Evolutionary conservation across 2,113 vertebrate species (phyloP), one percentile per base, ranked within the genome.

Genomic region (Opisthocomus hoazin): DNA sequence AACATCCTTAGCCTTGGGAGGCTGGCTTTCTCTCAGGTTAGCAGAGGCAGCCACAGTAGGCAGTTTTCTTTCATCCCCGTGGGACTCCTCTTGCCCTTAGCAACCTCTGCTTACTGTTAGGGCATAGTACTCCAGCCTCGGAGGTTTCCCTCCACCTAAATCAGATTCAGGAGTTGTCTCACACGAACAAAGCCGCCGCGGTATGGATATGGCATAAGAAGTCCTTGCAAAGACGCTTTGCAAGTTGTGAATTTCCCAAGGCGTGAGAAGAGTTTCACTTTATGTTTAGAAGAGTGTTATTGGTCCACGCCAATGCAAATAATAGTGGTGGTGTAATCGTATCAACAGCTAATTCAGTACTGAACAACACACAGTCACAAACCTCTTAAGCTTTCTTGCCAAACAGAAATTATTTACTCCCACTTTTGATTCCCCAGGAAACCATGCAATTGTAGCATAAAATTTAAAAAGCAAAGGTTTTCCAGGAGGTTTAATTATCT

Each of bases 81-180:
- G 21, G 29, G 23, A 27, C 5, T 81, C 23, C 13, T 30, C 4
- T 41, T 43, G 27, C 11, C 29, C 30, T 43, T 6, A 10, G 14
- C 18, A 60, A 27, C 15, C 4, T 41, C 34, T 39, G 57, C 32
- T 53, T 27, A 1, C 30, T 27, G 46, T 37, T 56, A 20, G n/a
- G 39, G 17, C 3, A 0, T 21, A 4, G 24, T n/a, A 3, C 8
- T 64, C 14, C 41, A 14, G 36, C 39, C 43, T 5, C 4, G 37
- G n/a, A 22, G 7, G 15, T 61, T 71, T 85, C 56, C 29, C 10
- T 63, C 23, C 12, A 1, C 21, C 20, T 29, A 15, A 39, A 41
- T 60, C 23, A 24, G 11, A 13, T 12, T 12, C 32, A 6, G 56
- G 30, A 3, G 0, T 29, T 63, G 12, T 60, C 12, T 77, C 8